Evolutionary conservation across 2,888 invertebrate species (phyloP).

Genomic region (Dascillus cervinus): DNA sequence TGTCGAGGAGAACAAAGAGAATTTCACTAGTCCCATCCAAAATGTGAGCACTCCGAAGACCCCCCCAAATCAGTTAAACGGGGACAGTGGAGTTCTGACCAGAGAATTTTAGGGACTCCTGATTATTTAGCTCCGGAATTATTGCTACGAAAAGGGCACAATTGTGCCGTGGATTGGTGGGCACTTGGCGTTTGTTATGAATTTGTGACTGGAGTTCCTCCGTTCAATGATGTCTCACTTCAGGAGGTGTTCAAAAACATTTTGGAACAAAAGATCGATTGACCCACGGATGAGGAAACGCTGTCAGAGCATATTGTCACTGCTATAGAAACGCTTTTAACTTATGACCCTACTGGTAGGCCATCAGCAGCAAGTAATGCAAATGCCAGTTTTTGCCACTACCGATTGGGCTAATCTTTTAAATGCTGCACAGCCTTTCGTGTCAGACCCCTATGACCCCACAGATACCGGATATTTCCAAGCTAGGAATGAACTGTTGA

Average conservation of each 20-base stretch:
- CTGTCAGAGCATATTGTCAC: constrained; percentile 62
- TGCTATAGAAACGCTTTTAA: constrained; percentile 70
- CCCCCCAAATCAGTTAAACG: constrained; percentile 79
- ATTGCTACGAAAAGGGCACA: constrained; percentile 67
- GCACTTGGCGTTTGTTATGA: constrained; percentile 94
- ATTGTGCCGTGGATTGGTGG: constrained; percentile 93
- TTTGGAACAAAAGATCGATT: constrained; percentile 64
- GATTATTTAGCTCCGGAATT: constrained; percentile 94
- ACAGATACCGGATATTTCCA: constrained; percentile 90
- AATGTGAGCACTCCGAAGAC: constrained; percentile 36
- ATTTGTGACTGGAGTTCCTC: constrained; percentile 90
- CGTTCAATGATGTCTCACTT: constrained; percentile 89
- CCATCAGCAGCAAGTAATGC: constrained; percentile 62
- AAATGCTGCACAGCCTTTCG: constrained; percentile 70
- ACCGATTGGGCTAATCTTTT: constrained; percentile 79
- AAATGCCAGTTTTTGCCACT: constrained; percentile 61
- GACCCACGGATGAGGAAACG: constrained; percentile 85
- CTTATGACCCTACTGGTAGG: constrained; percentile 61
- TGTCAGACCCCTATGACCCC: constrained; percentile 79
- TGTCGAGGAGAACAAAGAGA: constrained; percentile 9
- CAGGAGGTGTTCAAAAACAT: constrained; percentile 92
- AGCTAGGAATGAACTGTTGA: constrained; percentile 76
- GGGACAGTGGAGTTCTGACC: constrained; percentile 60
- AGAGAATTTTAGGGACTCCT: constrained; percentile 86
- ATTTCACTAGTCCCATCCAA: constrained; percentile 29